These are phyloP conservation scores for Xenus cinereus DNA, from an alignment of 2,113 vertebrate species.

Conservation along the genomic window DNA sequence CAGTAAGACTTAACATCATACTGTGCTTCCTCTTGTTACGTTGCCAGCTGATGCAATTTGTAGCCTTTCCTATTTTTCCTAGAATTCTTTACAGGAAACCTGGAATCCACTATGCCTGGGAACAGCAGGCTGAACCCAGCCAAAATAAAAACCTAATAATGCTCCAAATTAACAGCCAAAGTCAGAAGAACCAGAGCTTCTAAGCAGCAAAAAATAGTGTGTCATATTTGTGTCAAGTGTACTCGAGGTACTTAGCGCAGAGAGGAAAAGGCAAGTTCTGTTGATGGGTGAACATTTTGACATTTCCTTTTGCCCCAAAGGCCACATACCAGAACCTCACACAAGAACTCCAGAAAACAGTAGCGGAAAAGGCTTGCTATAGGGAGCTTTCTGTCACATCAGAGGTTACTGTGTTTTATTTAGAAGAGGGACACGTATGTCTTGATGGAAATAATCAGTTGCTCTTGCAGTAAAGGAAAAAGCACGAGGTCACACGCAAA, in stretches of 20 bases:
- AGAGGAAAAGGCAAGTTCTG: neutral
- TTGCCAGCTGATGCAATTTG: neutral
- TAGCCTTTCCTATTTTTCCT: neutral
- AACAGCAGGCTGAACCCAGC: neutral
- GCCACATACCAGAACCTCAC: neutral
- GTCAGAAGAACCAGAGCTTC: neutral
- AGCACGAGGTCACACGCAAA: neutral
- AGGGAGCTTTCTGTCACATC: neutral
- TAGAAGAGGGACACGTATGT: neutral
- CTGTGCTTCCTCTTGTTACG: accelerated
- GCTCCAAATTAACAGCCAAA: neutral
- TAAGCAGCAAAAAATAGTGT: neutral
- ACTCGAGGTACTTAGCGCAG: accelerated
- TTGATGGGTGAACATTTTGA: neutral
- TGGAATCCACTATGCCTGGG: neutral
- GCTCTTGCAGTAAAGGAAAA: neutral
- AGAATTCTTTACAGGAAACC: neutral
- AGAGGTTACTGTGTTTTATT: neutral
- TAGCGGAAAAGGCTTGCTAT: neutral
- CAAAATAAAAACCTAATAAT: neutral
- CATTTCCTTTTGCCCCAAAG: neutral
- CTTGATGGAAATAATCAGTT: neutral
- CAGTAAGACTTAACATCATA: neutral
- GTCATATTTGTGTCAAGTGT: accelerated
- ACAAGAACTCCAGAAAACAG: neutral